Base-by-base conservation (phyloP, 2,888 invertebrate species). In the Dynastes tityus region DNA sequence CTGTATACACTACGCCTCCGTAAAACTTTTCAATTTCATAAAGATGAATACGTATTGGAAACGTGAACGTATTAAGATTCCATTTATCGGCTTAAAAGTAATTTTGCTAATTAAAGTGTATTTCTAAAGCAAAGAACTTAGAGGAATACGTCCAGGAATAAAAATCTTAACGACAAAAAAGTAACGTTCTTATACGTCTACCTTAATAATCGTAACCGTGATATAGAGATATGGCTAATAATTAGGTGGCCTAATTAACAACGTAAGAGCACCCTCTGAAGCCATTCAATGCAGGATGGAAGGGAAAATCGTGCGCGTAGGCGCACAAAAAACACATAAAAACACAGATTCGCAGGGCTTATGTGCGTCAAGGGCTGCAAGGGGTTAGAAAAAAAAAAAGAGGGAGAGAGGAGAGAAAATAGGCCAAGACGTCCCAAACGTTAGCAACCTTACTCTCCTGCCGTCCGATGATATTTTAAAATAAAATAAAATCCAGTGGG, bases 401-500 rank as follows among this genome's bases (percentile, higher is more conserved):
- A 37, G 37, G 58, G 73, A 37, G 67, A 67, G 53, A 53, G 51
- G 68, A 65, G 67, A 76, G 67, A 76, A 67, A 73, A 73, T 73
- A 73, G 73, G 73, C 73, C 73, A 73, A 73, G 73, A 73, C 73
- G 73, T 73, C 73, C 58, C 73, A 73, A 73, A 73, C 58, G 73
- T 58, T 73, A 58, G 73, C 73, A 58, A 40, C 73, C 40, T 73
- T 55, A 70, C 71, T 27, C 67, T 73, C 55, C 55, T 77, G 81
- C 80, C 81, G 80, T 80, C 80, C 83, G 81, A 82, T 83, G 85
- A 84, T 85, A 85, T 85, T 86, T 86, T 84, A 85, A 85, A 85
- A 85, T 84, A 85, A 86, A 86, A 86, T 85, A 86, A 86, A 86
- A 85, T 83, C 82, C 85, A 81, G 79, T 81, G 83, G 84, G 83